A percentile compares a stretch with the other conserved stretches of the same genome.
Evolutionary conservation across 2,888 invertebrate genomes (phyloP).

Genomic region (Gari tellinella): DNA sequence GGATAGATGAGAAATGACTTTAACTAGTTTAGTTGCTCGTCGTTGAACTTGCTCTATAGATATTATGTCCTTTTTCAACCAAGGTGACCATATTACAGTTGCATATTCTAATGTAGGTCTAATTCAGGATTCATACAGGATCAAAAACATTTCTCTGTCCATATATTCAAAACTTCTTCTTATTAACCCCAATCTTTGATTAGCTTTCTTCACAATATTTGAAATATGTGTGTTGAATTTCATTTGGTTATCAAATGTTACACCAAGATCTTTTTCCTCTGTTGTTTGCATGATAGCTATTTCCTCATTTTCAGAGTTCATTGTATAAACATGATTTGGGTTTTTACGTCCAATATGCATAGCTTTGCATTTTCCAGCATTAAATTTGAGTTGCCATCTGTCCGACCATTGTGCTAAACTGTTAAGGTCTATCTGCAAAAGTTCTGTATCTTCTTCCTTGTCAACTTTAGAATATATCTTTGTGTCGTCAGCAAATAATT

Average conservation of each 20-base stretch:
- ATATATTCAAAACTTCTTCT: not conserved
- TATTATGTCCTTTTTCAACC: constrained; percentile 2
- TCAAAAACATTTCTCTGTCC: constrained; percentile 19
- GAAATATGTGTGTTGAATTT: not conserved
- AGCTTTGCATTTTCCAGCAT: constrained; percentile 3
- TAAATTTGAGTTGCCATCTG: constrained; percentile 1
- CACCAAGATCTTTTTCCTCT: not conserved
- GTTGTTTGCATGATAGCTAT: too few species aligned
- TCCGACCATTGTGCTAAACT: not conserved
- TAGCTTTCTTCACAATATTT: not conserved
- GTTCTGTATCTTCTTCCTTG: not conserved
- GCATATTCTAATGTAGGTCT: constrained; percentile 16
- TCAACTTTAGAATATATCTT: constrained; percentile 3
- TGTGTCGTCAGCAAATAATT: constrained; percentile 18
- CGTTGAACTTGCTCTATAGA: constrained; percentile 20
- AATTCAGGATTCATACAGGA: constrained; percentile 13
- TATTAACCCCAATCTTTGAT: not conserved
- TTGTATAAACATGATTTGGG: not conserved
- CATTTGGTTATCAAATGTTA: not conserved
- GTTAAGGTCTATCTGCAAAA: not conserved
- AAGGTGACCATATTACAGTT: not conserved
- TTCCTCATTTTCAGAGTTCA: not conserved
- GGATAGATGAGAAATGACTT: not conserved
- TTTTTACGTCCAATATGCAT: constrained; percentile 1
- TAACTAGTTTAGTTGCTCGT: constrained; percentile 11